A percentile compares a stretch with the other conserved stretches of the same genome.
Evolutionary conservation across 2,888 invertebrate species (phyloP).

Genomic region (Autographa pulchrina): DNA sequence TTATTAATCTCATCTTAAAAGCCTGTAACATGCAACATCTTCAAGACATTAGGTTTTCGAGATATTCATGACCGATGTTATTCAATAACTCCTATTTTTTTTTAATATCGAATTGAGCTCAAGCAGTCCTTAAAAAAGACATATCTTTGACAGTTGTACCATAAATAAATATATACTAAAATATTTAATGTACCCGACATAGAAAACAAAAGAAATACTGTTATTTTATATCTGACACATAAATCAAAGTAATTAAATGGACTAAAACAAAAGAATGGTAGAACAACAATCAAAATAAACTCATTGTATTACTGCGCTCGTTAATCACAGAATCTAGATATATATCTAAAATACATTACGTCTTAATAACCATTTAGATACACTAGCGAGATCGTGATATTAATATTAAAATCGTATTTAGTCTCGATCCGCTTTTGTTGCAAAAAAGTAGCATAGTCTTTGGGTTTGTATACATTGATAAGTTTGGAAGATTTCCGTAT

Average conservation of each 20-base stretch:
- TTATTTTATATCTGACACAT: not conserved
- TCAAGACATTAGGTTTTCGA: too few species aligned
- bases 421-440: conserved; percentile 57
- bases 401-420: conserved; percentile 62
- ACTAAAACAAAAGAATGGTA: conserved; percentile 14
- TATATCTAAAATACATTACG: conserved; percentile 40
- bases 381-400: conserved; percentile 29
- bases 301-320: conserved; percentile 10
- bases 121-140: too few species aligned
- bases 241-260: not conserved
- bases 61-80: too few species aligned
- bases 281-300: conserved; percentile 2
- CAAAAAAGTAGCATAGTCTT: conserved; percentile 44
- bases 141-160: too few species aligned
- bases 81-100: too few species aligned
- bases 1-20: too few species aligned
- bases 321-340: conserved; percentile 38
- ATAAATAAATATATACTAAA: too few species aligned
- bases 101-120: too few species aligned
- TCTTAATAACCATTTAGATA: conserved; percentile 47
- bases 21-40: too few species aligned
- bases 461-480: conserved; percentile 4
- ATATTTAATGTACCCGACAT: too few species aligned
- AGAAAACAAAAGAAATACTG: not conserved
- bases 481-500: conserved; percentile 26